Evolutionary conservation across 1,140 invertebrate genomes (phyloP).

Genomic region (Caerostris darwini): DNA sequence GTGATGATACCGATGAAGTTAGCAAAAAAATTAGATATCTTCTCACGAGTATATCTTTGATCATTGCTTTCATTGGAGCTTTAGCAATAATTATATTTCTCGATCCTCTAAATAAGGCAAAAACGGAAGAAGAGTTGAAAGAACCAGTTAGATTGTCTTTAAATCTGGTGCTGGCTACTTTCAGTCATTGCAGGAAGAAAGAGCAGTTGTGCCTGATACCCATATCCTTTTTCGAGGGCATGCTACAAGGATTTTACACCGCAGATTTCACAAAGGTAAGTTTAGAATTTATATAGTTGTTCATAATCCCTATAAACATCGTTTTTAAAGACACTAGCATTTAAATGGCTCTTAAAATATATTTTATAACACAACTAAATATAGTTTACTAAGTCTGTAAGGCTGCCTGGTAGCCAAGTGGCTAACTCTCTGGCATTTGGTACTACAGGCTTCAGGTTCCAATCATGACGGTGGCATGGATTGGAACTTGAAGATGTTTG

Average conservation of each 20-base stretch:
- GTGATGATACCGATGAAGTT: background rate
- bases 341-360: no score
- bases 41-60: background rate
- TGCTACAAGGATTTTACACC: conserved; percentile 8
- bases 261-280: conserved; percentile 40
- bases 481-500: no score
- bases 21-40: background rate
- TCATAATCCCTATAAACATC: no score
- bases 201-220: background rate
- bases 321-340: no score
- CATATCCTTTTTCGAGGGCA: background rate
- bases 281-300: background rate
- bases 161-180: background rate
- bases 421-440: no score
- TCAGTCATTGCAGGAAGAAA: conserved; percentile 14
- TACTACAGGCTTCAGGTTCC: no score
- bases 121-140: background rate
- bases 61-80: background rate
- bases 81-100: background rate
- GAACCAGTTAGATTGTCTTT: background rate
- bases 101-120: background rate
- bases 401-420: no score
- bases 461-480: no score
- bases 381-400: no score
- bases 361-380: no score